These are phyloP conservation scores for Sterna hirundo DNA, from an alignment of 2,113 vertebrate genomes.

Conservation along the genomic window DNA sequence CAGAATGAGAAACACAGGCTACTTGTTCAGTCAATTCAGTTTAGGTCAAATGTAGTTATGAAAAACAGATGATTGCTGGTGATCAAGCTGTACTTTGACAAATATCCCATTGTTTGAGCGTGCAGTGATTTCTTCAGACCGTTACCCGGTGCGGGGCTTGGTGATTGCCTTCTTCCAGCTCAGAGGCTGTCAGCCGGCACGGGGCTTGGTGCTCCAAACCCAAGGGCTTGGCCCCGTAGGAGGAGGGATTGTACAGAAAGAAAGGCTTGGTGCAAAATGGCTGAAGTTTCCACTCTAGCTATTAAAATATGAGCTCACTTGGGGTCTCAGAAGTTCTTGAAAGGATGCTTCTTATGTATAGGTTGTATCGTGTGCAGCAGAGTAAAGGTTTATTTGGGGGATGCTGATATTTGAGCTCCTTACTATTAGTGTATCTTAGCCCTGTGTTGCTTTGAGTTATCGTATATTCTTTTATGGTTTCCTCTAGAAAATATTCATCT, in stretches of 20 bases:
- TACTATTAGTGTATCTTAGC: not conserved
- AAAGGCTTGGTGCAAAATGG: not conserved
- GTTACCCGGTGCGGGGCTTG: conserved; percentile 14
- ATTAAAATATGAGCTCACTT: fast-evolving
- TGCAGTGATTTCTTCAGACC: conserved; percentile 61
- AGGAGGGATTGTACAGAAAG: not conserved
- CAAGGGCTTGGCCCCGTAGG: not conserved
- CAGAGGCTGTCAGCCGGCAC: not conserved
- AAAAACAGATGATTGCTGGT: conserved; percentile 78
- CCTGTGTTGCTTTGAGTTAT: not conserved
- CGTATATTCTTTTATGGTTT: not conserved
- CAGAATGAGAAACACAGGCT: conserved; percentile 73
- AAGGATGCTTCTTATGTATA: fast-evolving
- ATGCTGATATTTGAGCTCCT: not conserved
- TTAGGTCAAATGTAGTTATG: conserved; percentile 73
- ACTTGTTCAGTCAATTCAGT: conserved; percentile 71
- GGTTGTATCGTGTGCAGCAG: fast-evolving
- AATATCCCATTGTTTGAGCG: conserved; percentile 73
- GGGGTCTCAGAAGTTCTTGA: not conserved
- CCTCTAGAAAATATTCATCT: not conserved
- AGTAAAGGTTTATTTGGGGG: not conserved
- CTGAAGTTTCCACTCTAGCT: not conserved
- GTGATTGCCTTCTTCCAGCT: conserved; percentile 26
- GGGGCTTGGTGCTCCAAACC: conserved; percentile 16
- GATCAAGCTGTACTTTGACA: conserved; percentile 73